Conservation (phyloP, 2,888 invertebrate species). For the Phorcus lineatus region DNA sequence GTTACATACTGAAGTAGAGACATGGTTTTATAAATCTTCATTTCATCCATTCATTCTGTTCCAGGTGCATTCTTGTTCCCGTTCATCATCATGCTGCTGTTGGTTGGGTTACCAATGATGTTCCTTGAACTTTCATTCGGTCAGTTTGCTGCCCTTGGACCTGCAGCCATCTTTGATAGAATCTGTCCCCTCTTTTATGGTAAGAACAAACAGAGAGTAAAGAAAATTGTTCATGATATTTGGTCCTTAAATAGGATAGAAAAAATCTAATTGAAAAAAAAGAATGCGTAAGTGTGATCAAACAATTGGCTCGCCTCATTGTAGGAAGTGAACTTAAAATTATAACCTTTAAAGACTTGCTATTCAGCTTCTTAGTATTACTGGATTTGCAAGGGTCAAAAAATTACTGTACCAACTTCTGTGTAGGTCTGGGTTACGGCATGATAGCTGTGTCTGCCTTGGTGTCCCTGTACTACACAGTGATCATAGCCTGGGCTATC, state of each 20-base stretch:
- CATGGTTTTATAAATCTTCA: too few relatives aligned
- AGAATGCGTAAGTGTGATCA: too few relatives aligned
- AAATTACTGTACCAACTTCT: neutral
- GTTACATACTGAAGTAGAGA: too few relatives aligned
- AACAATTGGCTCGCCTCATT: too few relatives aligned
- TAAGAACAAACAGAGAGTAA: constrained; percentile 46
- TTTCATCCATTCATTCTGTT: constrained; percentile 5
- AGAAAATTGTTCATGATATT: neutral
- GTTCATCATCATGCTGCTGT: constrained; percentile 71
- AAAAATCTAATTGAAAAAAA: too few relatives aligned
- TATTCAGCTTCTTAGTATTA: too few relatives aligned
- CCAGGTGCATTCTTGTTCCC: constrained; percentile 73
- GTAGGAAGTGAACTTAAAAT: too few relatives aligned
- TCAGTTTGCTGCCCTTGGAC: constrained; percentile 77
- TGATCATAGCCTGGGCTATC: constrained; percentile 73
- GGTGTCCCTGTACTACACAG: constrained; percentile 72
- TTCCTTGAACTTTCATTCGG: constrained; percentile 72
- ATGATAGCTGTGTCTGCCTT: constrained; percentile 70
- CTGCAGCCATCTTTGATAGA: constrained; percentile 87
- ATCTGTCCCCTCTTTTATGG: constrained; percentile 86
- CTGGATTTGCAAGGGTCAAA: too few relatives aligned
- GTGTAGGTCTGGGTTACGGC: constrained; percentile 69
- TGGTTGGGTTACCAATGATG: constrained; percentile 72
- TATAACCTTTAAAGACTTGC: too few relatives aligned
- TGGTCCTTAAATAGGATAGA: too few relatives aligned